Base-by-base conservation (phyloP, 2,113 vertebrate species). In the Hippolais icterina region DNA sequence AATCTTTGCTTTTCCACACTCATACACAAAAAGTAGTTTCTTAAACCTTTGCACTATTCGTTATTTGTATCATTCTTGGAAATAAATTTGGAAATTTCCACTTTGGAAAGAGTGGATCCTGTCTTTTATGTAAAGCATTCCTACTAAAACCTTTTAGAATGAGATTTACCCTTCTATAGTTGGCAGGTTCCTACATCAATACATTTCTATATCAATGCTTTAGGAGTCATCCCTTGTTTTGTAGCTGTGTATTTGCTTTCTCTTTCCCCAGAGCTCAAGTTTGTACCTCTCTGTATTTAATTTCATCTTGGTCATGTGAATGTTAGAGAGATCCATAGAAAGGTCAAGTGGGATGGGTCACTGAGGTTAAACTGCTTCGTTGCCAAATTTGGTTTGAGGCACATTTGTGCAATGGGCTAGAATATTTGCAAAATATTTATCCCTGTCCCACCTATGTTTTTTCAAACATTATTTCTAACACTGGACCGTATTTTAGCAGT, bases 51-150 rank as follows among this genome's bases (percentile, higher is more conserved):
- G 20, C 12, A 11, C 5, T 21, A 54, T 22, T 76, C 53, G 1
- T 53, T 52, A 5, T 50, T 81, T 23, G 5, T 28, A 3, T 52
- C 50, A 6, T 33, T 61, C 8, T 39, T 39, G 37, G 37, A 39
- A 39, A 39, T 39, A 39, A 39, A 39, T 39, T 39, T 39, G 37
- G 37, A 39, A 39, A 39, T 39, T 39, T 39, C 37, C 37, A 39
- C 10, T 63, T 71, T 44, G 44, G 44, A 75, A 90, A 52, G 12
- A 54, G 23, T 29, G 22, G 5, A 23, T 80, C 28, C 20, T 29
- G 6, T 41, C 72, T 69, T 54, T 61, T 16, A 60, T 0, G 1
- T 28, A 42, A 61, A 89, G 1, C 1, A 0, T 47, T 83, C n/a
- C 41, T 65, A 9, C 6, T 39, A 83, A 27, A 15, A 29, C 11